Conservation (phyloP, 2,113 vertebrate genomes). For the Neogale vison region DNA sequence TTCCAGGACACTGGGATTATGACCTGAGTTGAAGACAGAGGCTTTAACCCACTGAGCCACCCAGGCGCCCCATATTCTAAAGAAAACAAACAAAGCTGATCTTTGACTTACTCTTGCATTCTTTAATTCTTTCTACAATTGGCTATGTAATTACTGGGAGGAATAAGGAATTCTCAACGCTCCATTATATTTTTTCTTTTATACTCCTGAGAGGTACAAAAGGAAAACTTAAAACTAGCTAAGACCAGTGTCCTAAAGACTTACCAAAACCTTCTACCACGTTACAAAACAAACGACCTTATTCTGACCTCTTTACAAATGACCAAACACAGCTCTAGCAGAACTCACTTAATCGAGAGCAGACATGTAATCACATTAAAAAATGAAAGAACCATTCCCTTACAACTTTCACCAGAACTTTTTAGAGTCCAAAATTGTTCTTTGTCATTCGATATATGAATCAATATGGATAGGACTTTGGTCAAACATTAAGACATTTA, state of each 20-base stretch:
- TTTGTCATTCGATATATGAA: neutral
- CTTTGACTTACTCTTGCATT: neutral
- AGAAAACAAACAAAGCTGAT: neutral
- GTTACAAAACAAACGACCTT: neutral
- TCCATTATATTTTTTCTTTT: slow-evolving; percentile 10
- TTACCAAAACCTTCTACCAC: neutral
- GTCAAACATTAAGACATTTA: neutral
- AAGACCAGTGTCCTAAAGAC: neutral
- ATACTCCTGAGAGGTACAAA: neutral
- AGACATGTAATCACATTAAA: neutral
- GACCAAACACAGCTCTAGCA: neutral
- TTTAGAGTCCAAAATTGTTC: neutral
- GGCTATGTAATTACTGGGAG: neutral
- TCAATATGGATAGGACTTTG: neutral
- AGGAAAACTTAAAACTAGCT: neutral
- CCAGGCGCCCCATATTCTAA: neutral
- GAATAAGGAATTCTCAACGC: neutral
- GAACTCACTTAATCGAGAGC: neutral
- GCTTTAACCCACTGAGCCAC: no score
- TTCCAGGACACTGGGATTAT: no score
- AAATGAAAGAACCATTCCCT: neutral
- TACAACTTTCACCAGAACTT: neutral
- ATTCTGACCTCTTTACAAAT: neutral
- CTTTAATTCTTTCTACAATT: neutral
- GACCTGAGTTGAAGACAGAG: no score